Evolutionary conservation across 2,797 vertebrate species (phyloP), one percentile per base, ranked within the genome.

Genomic region (Zalophus californianus): DNA sequence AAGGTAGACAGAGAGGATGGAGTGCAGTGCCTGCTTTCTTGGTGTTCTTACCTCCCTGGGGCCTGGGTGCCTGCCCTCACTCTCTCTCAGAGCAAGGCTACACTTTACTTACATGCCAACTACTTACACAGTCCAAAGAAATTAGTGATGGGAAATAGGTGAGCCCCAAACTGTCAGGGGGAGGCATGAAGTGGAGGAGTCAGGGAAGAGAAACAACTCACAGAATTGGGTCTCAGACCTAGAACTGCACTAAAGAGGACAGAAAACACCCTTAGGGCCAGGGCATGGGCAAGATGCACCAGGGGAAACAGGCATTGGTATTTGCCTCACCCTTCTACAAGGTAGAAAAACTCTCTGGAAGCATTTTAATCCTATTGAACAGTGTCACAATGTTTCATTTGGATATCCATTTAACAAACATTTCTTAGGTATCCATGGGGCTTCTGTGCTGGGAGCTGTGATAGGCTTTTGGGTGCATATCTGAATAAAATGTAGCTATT

Each of bases 161-260:
- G 64, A 92, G 38, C 41, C 68, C 88, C 90, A 95, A 95, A 35
- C 29, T 94, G 86, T 90, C 86, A 97, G 79, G 89, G 64, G 38
- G 52, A 92, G 7, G 29, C 10, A 85, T 75, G 66, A 82, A 32
- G 68, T 21, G 35, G 89, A 35, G 83, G 78, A 87, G 2, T 52
- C 38, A 52, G 32, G 56, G 48, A 11, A 93, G 16, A 72, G 27
- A 62, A 50, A 90, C 27, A 44, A 56, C 25, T n/a, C 32, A 16
- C 10, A 23, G 41, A 96, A 75, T 0, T 86, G 58, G 44, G 32
- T 48, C 84, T 93, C 58, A 60, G n/a, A 38, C 58, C 56, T 5
- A 50, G 23, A 23, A 2, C 66, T 7, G 0, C 13, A 2, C 16
- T 20, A 9, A 58, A 32, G 27, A 79, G 54, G 41, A 35, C 32